phyloP scores from a whole-genome alignment of 1,140 invertebrate genomes.

The Eueides isabella region DNA sequence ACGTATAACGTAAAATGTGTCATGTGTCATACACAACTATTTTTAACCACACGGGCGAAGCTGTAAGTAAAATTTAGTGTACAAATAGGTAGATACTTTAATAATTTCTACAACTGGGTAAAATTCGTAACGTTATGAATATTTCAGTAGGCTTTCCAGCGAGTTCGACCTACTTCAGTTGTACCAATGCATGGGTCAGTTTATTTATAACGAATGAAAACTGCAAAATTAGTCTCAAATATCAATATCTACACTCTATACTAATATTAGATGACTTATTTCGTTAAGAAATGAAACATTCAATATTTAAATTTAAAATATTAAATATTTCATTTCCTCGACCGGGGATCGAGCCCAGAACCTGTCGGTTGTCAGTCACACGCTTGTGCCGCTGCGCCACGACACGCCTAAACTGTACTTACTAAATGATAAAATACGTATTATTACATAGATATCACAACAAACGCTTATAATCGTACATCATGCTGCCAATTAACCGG shows the following conservation, averaged over 20 bases:
- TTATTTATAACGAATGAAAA: background rate
- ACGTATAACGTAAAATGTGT: no score
- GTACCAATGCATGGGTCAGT: background rate
- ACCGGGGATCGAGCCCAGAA: no score
- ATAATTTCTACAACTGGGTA: background rate
- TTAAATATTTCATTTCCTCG: no score
- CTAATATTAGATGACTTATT: background rate
- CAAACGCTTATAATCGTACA: background rate
- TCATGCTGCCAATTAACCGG: slow-evolving; percentile 1
- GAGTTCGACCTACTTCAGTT: slow-evolving; percentile 3
- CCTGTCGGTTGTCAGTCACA: no score
- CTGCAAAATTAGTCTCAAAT: background rate
- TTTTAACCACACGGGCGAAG: no score
- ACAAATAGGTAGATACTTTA: background rate
- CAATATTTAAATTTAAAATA: no score
- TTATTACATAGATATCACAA: background rate
- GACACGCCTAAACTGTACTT: no score
- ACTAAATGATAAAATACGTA: background rate
- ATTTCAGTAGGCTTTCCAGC: background rate
- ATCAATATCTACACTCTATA: background rate
- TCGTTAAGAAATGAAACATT: no score
- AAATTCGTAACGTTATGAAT: background rate
- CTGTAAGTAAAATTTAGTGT: background rate
- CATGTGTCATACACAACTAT: no score
- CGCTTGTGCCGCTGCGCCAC: no score